These are phyloP conservation scores for Cairina moschata DNA, from an alignment of 2,113 vertebrate genomes.

Conservation along the genomic window DNA sequence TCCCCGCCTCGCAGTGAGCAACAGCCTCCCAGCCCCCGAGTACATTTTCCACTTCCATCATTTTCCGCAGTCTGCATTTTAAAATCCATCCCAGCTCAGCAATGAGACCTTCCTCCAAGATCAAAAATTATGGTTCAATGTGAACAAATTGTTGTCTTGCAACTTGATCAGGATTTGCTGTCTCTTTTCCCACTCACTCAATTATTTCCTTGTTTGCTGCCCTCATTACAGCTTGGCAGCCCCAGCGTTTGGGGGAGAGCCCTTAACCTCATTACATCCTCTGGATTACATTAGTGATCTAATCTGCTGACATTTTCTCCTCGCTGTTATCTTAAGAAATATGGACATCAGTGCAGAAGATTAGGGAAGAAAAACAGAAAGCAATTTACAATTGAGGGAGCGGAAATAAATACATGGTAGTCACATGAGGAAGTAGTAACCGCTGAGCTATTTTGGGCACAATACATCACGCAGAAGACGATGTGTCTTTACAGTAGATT, in stretches of 20 bases:
- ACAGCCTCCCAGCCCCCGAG: not conserved
- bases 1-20: not conserved
- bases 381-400: not conserved
- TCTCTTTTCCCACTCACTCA: not conserved
- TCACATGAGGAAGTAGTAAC: conserved; percentile 46
- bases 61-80: not conserved
- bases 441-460: conserved; percentile 29
- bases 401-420: conserved; percentile 9
- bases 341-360: not conserved
- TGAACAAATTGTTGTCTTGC: not conserved
- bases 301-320: not conserved
- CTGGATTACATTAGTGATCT: not conserved
- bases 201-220: not conserved
- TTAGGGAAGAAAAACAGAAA: not conserved
- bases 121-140: not conserved
- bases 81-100: not conserved
- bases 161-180: not conserved
- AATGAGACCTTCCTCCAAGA: not conserved
- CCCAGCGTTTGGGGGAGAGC: not conserved
- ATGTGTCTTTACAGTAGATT: conserved; percentile 19
- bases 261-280: not conserved
- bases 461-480: conserved; percentile 1
- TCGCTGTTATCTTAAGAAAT: conserved; percentile 20
- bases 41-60: conserved; percentile 17
- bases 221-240: not conserved